Conservation (phyloP, 2,797 vertebrate species). For the Danio albolineatus region DNA sequence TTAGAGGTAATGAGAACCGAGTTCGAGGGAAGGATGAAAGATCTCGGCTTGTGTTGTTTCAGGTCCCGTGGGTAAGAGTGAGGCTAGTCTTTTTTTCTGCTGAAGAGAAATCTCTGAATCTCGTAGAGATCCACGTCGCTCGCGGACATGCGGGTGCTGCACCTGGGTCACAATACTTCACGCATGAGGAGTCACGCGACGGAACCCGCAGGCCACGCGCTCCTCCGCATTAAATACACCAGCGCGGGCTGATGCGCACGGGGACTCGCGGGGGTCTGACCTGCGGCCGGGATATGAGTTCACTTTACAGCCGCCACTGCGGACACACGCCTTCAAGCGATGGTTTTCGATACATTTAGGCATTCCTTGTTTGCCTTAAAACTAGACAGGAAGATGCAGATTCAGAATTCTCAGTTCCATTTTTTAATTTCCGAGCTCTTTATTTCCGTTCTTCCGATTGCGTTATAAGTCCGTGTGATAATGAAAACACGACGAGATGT, state of each 20-base stretch:
- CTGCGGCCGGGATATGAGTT: slow-evolving; percentile 43
- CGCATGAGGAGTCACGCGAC: slow-evolving; percentile 78
- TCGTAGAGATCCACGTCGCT: slow-evolving; percentile 68
- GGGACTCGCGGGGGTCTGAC: slow-evolving; percentile 39
- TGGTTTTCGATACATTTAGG: slow-evolving; percentile 61
- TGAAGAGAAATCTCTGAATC: slow-evolving; percentile 55
- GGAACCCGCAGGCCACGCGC: slow-evolving; percentile 74
- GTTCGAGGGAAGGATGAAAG: slow-evolving; percentile 44
- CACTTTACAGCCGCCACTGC: slow-evolving; percentile 40
- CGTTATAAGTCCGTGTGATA: background rate
- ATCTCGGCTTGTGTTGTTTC: slow-evolving; percentile 54
- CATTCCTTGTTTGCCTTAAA: slow-evolving; percentile 20
- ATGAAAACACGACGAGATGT: slow-evolving; percentile 1
- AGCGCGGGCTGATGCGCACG: slow-evolving; percentile 44
- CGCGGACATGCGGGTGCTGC: slow-evolving; percentile 79
- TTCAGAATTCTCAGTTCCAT: slow-evolving; percentile 20
- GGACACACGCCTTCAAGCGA: slow-evolving; percentile 26
- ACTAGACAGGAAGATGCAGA: background rate
- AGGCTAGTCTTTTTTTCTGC: slow-evolving; percentile 54
- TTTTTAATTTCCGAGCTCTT: slow-evolving; percentile 15
- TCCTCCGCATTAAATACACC: slow-evolving; percentile 61
- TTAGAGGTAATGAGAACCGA: slow-evolving; percentile 33
- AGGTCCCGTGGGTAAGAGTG: slow-evolving; percentile 47
- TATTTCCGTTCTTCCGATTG: slow-evolving; percentile 2
- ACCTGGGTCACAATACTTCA: slow-evolving; percentile 85